A percentile compares a stretch with the other conserved stretches of the same genome.
These are phyloP conservation scores for Gobio occitaniae DNA, from an alignment of 2,797 vertebrate species.

Conservation along the genomic window DNA sequence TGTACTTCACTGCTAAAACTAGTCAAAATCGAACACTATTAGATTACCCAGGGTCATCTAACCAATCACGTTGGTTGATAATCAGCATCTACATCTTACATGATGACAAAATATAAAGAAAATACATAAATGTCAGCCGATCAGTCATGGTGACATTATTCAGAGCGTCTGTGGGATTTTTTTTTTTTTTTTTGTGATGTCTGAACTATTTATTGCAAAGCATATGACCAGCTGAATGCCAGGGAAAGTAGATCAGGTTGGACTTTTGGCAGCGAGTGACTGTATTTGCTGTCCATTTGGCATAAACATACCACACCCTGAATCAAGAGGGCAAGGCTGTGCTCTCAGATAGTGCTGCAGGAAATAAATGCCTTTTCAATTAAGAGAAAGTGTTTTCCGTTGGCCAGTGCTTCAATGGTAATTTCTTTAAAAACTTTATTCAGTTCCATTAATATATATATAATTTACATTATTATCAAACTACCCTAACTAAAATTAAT, in stretches of 20 bases:
- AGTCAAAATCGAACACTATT: background rate
- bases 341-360: background rate
- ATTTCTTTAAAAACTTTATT: background rate
- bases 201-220: conserved; percentile 32
- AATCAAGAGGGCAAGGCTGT: conserved; percentile 10
- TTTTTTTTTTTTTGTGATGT: background rate
- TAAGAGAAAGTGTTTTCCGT: background rate
- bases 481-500: background rate
- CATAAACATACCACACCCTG: conserved; percentile 34
- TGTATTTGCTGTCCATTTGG: conserved; percentile 30
- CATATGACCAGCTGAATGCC: conserved; percentile 23
- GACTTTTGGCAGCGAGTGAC: conserved; percentile 32
- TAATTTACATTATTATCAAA: background rate
- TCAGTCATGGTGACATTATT: conserved; percentile 6
- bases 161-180: background rate
- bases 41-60: background rate
- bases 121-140: background rate
- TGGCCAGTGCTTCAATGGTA: background rate
- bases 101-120: conserved; percentile 11
- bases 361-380: background rate
- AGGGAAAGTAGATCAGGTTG: conserved; percentile 27
- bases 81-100: background rate
- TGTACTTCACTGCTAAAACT: background rate
- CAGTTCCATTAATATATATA: background rate
- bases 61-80: background rate